Percentiles rank a stretch among this genome's conserved stretches.
These are phyloP conservation scores for Oryzias woworae DNA, from an alignment of 2,113 vertebrate species.

Conservation along the genomic window DNA sequence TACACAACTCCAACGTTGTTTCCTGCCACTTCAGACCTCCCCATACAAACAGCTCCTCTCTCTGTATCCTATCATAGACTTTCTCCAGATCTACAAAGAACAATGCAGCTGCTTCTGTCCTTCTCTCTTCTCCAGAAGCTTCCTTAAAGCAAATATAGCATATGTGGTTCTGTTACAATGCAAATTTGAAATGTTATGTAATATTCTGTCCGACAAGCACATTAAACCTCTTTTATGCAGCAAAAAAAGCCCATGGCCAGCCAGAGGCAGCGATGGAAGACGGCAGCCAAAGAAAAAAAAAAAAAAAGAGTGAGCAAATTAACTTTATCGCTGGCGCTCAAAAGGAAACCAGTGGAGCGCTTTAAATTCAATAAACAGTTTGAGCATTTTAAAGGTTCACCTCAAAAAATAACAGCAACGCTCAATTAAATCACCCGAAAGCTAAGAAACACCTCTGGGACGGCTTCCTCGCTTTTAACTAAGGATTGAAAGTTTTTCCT, in stretches of 20 bases:
- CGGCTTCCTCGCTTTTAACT: neutral
- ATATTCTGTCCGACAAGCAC: conserved; percentile 41
- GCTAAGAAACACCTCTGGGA: neutral
- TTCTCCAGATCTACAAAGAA: too few species aligned
- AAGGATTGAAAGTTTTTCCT: neutral
- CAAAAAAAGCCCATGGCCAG: conserved; percentile 2
- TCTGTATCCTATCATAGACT: too few species aligned
- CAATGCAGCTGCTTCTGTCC: too few species aligned
- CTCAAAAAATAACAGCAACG: conserved; percentile 18
- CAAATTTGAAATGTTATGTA: conserved; percentile 7
- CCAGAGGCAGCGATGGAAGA: conserved; percentile 28
- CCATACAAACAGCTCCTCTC: too few species aligned
- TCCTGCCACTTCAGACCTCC: too few species aligned
- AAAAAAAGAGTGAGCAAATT: conserved; percentile 2
- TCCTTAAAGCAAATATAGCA: too few species aligned
- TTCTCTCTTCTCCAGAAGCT: too few species aligned
- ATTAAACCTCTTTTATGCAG: conserved; percentile 26
- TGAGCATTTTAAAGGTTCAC: conserved; percentile 29
- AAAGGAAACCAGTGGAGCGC: conserved; percentile 6
- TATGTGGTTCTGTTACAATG: too few species aligned
- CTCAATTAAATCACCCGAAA: conserved; percentile 19
- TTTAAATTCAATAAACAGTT: conserved; percentile 28
- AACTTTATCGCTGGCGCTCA: neutral
- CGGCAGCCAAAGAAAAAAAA: conserved; percentile 3
- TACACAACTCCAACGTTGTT: too few species aligned